phyloP scores from a whole-genome alignment of 2,888 invertebrate species.

The Tricholauxania praeusta region DNA sequence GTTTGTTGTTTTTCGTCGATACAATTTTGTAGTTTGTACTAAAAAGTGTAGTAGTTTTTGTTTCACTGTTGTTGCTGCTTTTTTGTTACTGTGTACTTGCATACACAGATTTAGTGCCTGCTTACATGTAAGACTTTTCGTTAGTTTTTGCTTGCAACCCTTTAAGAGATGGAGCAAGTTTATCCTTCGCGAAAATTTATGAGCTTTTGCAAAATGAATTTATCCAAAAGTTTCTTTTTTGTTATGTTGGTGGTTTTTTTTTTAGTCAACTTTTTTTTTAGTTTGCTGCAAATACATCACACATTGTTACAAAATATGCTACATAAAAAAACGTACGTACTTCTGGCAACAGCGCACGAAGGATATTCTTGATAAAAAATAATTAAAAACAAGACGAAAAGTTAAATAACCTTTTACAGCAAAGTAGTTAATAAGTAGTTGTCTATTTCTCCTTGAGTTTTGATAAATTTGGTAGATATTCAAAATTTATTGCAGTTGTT shows the following conservation, averaged over 20 bases:
- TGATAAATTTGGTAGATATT: no score
- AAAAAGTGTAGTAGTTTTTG: neutral
- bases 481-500: no score
- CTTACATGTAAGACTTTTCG: neutral
- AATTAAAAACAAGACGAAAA: neutral
- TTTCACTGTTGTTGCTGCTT: no score
- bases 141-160: constrained; percentile 4
- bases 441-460: no score
- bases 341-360: neutral
- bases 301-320: no score
- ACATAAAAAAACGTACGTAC: neutral
- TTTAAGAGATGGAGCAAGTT: constrained; percentile 4
- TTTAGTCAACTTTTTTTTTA: neutral
- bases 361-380: neutral
- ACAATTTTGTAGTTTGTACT: constrained; percentile 20
- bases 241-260: neutral
- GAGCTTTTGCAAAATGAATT: constrained; percentile 22
- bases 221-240: constrained; percentile 10
- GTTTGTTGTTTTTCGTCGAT: constrained; percentile 11
- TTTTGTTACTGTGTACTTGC: no score
- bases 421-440: no score
- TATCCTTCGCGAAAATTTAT: constrained; percentile 31
- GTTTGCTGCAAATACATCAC: neutral
- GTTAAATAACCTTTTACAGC: neutral
- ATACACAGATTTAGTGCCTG: no score